Percentiles rank a stretch among this genome's conserved stretches.
Evolutionary conservation across 1,140 invertebrate genomes (phyloP).

Genomic region (Drosophila gunungcola): DNA sequence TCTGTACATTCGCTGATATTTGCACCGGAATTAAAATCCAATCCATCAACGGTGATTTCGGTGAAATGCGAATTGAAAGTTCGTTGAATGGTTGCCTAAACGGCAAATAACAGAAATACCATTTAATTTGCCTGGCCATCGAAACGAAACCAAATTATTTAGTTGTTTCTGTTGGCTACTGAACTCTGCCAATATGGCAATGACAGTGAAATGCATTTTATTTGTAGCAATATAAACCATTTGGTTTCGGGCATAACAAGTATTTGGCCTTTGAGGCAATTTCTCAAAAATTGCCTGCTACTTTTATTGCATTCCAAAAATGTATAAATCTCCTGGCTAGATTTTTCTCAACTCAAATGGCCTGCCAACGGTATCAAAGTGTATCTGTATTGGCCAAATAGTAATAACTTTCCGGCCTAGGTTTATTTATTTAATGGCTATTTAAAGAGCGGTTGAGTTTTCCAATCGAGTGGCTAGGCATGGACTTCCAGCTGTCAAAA

Average conservation of each 20-base stretch:
- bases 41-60: slow-evolving; percentile 29
- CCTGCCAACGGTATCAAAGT: slow-evolving; percentile 13
- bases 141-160: slow-evolving; percentile 23
- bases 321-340: background rate
- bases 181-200: slow-evolving; percentile 11
- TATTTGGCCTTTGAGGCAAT: slow-evolving; percentile 10
- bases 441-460: slow-evolving; percentile 8
- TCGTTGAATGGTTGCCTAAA: slow-evolving; percentile 12
- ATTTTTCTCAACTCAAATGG: slow-evolving; percentile 11
- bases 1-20: slow-evolving; percentile 9
- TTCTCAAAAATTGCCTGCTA: background rate
- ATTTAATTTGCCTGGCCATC: slow-evolving; percentile 25
- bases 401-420: slow-evolving; percentile 11
- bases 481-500: slow-evolving; percentile 33
- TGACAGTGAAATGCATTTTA: slow-evolving; percentile 10
- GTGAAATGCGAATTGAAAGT: slow-evolving; percentile 4
- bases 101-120: slow-evolving; percentile 15
- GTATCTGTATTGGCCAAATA: slow-evolving; percentile 12
- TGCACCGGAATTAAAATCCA: slow-evolving; percentile 34
- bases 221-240: slow-evolving; percentile 13
- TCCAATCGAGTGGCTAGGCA: slow-evolving; percentile 1
- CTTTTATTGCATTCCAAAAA: slow-evolving; percentile 16
- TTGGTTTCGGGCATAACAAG: slow-evolving; percentile 15
- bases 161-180: slow-evolving; percentile 4
- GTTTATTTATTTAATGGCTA: slow-evolving; percentile 17